Evolutionary conservation across 2,113 vertebrate genomes (phyloP).

Genomic region (Pungitius pungitius): DNA sequence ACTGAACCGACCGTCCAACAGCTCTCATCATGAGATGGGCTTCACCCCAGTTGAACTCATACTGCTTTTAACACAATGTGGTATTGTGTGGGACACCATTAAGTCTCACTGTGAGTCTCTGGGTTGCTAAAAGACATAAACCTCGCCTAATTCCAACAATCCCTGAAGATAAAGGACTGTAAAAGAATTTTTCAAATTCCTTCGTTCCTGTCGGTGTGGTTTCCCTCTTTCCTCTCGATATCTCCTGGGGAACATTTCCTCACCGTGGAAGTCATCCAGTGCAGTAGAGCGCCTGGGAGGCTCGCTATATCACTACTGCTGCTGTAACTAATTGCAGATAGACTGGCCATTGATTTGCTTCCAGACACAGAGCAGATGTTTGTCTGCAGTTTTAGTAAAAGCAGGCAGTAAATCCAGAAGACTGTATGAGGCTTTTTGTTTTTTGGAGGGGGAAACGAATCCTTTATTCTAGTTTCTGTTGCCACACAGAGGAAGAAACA

Average conservation of each 20-base stretch:
- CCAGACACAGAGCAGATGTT: constrained; percentile 46
- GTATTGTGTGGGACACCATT: not conserved
- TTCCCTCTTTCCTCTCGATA: not conserved
- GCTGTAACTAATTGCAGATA: constrained; percentile 52
- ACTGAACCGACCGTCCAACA: not conserved
- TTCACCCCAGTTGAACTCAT: not conserved
- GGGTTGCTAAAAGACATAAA: not conserved
- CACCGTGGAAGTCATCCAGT: constrained; percentile 14
- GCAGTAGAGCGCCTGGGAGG: not conserved
- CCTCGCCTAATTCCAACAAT: not conserved
- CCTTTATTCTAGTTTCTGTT: not conserved
- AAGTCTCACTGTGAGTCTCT: not conserved
- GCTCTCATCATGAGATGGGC: not conserved
- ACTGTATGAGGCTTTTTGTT: constrained; percentile 8
- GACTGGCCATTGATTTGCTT: constrained; percentile 43
- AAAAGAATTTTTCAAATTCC: not conserved
- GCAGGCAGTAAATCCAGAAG: constrained; percentile 20
- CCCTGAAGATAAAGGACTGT: not conserved
- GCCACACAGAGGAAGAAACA: constrained; percentile 1
- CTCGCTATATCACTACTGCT: constrained; percentile 1
- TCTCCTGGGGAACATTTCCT: not conserved
- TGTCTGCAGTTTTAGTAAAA: constrained; percentile 37
- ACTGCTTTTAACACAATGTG: not conserved
- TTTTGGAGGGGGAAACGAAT: not conserved
- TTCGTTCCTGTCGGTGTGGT: not conserved